Evolutionary conservation across 2,797 vertebrate genomes (phyloP), one percentile per base, ranked within the genome.

Genomic region (Avahi laniger): DNA sequence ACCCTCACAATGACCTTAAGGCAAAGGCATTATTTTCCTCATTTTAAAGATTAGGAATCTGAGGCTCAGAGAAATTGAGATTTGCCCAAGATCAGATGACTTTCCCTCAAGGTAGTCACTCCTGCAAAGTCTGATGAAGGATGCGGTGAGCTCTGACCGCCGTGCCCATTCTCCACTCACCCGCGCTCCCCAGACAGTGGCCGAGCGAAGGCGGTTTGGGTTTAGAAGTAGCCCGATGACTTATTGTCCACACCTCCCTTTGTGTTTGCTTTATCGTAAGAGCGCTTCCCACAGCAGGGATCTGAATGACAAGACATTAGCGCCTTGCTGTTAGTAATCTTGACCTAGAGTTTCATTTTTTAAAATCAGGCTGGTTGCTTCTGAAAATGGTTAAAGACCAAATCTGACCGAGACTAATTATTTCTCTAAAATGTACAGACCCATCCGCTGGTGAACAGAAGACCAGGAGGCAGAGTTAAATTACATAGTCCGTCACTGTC

Each of bases 401-500:
- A 76, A 57, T 84, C 85, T 94, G 82, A 70, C 78, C 0, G 89
- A 97, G 97, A 96, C 92, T 97, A 98, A 98, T 98, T 97, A 97
- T 97, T 97, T 95, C 94, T 97, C 95, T 96, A 98, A 98, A 98
- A 97, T 88, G 92, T 96, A 95, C 96, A 69, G 96, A 96, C 98
- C 97, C 81, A 38, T 92, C 72, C 57, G 24, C 70, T 93, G 96
- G 94, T 67, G 35, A 95, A 93, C 97, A 97, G 96, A 95, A 14
- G 93, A 96, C 90, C 92, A 83, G 97, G 94, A 98, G 97, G 96
- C 96, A 84, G 96, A 98, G 97, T 96, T 97, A 97, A 98, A 98
- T 98, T 97, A 97, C 93, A 97, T n/a, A 97, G 97, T 97, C 93
- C 91, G 97, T 97, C 97, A 96, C 97, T 97, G 98, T 97, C 98